These are phyloP conservation scores for Drosophila merina DNA, from an alignment of 2,888 invertebrate genomes.

Conservation along the genomic window DNA sequence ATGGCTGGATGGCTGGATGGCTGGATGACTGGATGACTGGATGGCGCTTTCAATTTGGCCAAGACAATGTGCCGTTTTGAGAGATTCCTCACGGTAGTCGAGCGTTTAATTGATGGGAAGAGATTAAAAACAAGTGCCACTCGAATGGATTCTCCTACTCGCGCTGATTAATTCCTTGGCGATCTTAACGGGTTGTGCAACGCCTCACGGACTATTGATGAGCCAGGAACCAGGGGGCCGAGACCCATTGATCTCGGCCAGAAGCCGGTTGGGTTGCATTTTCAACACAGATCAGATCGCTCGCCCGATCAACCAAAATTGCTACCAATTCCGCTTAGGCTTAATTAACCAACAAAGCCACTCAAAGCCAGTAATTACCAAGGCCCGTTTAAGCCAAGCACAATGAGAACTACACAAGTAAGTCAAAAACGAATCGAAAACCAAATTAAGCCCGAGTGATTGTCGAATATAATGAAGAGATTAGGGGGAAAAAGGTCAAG, in stretches of 20 bases:
- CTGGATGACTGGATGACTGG: constrained; percentile 1
- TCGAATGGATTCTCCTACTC: constrained; percentile 33
- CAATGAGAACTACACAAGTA: constrained; percentile 22
- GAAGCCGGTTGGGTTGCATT: constrained; percentile 1
- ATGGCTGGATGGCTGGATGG: not conserved
- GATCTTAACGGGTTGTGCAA: constrained; percentile 37
- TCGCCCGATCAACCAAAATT: constrained; percentile 11
- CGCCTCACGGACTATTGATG: constrained; percentile 46
- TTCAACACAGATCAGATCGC: constrained; percentile 15
- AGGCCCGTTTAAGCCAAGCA: constrained; percentile 9
- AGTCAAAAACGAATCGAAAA: constrained; percentile 44
- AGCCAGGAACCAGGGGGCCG: constrained; percentile 29
- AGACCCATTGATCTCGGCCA: constrained; percentile 30
- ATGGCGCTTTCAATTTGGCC: constrained; percentile 66
- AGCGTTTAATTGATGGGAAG: constrained; percentile 66
- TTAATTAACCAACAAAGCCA: constrained; percentile 51
- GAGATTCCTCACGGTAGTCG: constrained; percentile 63
- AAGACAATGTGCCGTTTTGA: constrained; percentile 75
- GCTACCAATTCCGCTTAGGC: constrained; percentile 13
- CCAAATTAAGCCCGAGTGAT: constrained; percentile 59
- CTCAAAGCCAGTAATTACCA: constrained; percentile 5
- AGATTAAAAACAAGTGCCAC: constrained; percentile 41
- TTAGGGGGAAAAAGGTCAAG: constrained; percentile 55
- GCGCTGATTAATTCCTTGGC: constrained; percentile 59
- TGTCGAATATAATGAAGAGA: constrained; percentile 46